Conservation (phyloP, 2,113 vertebrate species). For the Uria aalge region DNA sequence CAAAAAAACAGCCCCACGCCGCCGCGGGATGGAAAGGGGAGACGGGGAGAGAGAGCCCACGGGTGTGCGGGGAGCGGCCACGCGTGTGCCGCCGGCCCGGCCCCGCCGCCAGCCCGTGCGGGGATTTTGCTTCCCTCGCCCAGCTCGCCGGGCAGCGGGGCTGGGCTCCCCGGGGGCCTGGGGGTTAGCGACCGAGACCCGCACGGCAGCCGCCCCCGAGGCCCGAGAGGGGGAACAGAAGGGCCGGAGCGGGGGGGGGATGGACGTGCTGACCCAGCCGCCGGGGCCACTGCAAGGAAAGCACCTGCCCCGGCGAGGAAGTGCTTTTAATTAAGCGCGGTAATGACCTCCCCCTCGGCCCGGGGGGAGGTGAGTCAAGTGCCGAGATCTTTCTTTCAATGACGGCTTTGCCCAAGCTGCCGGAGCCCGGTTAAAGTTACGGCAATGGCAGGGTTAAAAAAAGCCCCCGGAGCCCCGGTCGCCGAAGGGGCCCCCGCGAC, state of each 20-base stretch:
- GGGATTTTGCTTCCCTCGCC: not conserved
- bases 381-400: not conserved
- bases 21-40: too few relatives aligned
- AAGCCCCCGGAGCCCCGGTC: not conserved
- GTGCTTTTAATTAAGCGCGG: not conserved
- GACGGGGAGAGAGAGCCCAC: not conserved
- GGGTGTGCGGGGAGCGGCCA: not conserved
- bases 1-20: not conserved
- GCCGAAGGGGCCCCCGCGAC: too few relatives aligned
- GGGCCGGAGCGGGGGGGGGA: too few relatives aligned
- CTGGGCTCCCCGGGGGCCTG: not conserved
- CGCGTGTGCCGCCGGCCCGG: not conserved
- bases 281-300: not conserved
- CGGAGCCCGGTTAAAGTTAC: not conserved
- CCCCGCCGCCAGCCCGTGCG: not conserved
- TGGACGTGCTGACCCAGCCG: not conserved
- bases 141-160: not conserved
- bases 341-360: not conserved
- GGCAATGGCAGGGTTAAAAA: not conserved
- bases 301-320: not conserved
- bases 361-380: not conserved
- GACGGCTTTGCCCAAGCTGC: not conserved
- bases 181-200: not conserved
- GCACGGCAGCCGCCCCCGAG: fast-evolving
- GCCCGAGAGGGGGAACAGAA: not conserved